Conservation (phyloP, 2,888 invertebrate species). For the Criorhina ranunculi region DNA sequence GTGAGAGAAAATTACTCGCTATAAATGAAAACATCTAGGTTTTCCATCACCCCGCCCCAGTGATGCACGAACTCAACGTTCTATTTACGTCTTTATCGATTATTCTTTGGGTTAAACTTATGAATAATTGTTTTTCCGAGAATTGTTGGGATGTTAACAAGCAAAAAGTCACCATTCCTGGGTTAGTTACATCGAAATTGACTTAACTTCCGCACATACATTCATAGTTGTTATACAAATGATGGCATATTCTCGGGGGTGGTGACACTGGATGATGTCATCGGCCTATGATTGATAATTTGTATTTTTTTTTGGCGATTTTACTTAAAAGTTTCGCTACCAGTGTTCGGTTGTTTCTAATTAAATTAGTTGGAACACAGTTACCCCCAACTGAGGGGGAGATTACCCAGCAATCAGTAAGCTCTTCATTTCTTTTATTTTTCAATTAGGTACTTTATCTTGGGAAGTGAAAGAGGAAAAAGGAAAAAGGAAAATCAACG, state of each 20-base stretch:
- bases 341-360: constrained; percentile 39
- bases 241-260: neutral
- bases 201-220: constrained; percentile 2
- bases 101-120: neutral
- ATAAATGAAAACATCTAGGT: neutral
- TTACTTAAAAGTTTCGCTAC: constrained; percentile 34
- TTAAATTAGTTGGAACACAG: constrained; percentile 61
- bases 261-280: constrained; percentile 49
- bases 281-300: constrained; percentile 33
- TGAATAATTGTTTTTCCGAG: constrained; percentile 27
- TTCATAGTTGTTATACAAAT: neutral
- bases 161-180: constrained; percentile 24
- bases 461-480: constrained; percentile 14
- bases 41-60: neutral
- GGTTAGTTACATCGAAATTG: constrained; percentile 21
- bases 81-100: constrained; percentile 27
- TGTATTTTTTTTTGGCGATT: constrained; percentile 37
- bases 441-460: constrained; percentile 44
- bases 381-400: constrained; percentile 6
- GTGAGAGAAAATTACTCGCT: constrained; percentile 2
- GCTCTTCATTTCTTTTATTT: constrained; percentile 34
- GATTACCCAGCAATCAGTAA: constrained; percentile 5
- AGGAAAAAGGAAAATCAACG: constrained; percentile 1
- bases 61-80: neutral
- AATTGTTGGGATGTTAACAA: constrained; percentile 22